Base-by-base conservation (phyloP, 64 coral and sea anemone genomes). In the Cladopsammia gracilis region DNA sequence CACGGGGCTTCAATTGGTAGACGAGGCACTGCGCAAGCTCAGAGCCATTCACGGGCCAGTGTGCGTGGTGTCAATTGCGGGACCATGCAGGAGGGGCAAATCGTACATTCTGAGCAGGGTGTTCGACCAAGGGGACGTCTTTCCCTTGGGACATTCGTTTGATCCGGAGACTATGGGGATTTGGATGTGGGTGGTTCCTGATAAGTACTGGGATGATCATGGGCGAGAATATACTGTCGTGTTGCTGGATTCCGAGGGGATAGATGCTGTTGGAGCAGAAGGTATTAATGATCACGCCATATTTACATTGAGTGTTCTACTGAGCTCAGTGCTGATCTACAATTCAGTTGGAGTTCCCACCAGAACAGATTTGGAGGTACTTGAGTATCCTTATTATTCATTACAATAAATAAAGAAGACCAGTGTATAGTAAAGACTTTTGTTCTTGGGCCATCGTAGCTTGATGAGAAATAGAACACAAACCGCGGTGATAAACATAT, bases 91-190 rank as follows among this genome's bases (percentile, higher is more conserved):
- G 19, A 87, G 78, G 52, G 92, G 92, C 4, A 93, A 93, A 88
- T 93, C 85, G 8, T 93, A 88, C 85, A 93, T 93, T 62, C 25
- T 93, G 2, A 93, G 92, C 58, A 80, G 61, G 72, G 85, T 87
- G 46, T 93, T 93, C 42, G 85, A 93, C 50, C 92, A 93, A 8
- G 75, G 75, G 25, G 85, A 79, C 24, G 92, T 93, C 11, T 93
- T 93, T 50, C 92, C 85, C 20, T 52, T 93, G n/a, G 92, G 92
- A 7, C 84, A 93, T 49, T 79, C 87, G 20, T 58, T 93, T 46
- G 92, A 93, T 22, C 92, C 92, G 4, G 85, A 93, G 64, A 93
- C 92, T 3, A 93, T 93, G 92, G 92, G 92, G 4, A 88, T 93
- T 8, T 93, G 92, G 92, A 14, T 93, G 75, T 93, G 92, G 92